A percentile compares a stretch with the other conserved stretches of the same genome.
These are phyloP conservation scores for Netelia melanura DNA, from an alignment of 2,888 invertebrate species.

Conservation along the genomic window DNA sequence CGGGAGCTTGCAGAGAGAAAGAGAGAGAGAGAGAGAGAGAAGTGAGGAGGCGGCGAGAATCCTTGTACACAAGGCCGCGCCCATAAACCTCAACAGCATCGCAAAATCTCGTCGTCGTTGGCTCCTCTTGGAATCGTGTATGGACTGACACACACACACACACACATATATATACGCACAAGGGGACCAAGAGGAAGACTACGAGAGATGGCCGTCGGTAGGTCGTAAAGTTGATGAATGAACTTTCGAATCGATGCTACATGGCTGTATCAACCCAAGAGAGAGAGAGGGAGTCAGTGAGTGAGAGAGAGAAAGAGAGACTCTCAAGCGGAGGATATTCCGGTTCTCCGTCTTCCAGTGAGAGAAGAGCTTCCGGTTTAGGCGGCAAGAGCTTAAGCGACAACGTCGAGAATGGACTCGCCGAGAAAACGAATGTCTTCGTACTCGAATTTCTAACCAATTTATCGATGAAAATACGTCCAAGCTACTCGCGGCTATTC, in stretches of 20 bases:
- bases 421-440: constrained; percentile 60
- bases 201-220: constrained; percentile 74
- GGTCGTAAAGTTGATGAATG: constrained; percentile 79
- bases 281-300: not conserved
- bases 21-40: constrained; percentile 72
- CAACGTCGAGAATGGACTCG: constrained; percentile 67
- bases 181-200: constrained; percentile 47
- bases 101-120: constrained; percentile 78
- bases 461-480: constrained; percentile 9
- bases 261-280: constrained; percentile 47
- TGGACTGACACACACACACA: constrained; percentile 59
- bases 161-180: not conserved
- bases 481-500: not conserved
- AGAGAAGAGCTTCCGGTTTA: constrained; percentile 59
- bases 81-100: constrained; percentile 83
- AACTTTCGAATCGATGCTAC: constrained; percentile 75
- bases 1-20: constrained; percentile 64
- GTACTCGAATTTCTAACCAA: constrained; percentile 20
- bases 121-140: constrained; percentile 58
- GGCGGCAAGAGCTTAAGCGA: constrained; percentile 64
- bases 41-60: constrained; percentile 71
- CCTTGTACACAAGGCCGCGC: constrained; percentile 81
- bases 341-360: constrained; percentile 63
- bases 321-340: constrained; percentile 65
- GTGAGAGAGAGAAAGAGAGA: constrained; percentile 39